These are phyloP conservation scores for Carcharodon carcharias DNA, from an alignment of 2,797 vertebrate genomes.

Conservation along the genomic window DNA sequence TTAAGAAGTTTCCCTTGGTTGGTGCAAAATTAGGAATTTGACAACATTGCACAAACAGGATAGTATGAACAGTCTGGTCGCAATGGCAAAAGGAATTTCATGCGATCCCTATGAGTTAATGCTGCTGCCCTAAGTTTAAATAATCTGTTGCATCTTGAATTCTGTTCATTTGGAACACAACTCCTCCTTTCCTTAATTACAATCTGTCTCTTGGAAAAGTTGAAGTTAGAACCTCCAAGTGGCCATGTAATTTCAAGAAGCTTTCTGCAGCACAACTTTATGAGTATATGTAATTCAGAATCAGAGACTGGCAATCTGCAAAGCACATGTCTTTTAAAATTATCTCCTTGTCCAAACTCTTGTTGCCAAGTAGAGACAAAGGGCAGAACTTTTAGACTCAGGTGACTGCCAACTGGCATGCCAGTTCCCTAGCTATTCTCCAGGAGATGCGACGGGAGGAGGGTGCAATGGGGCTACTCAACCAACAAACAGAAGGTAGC, in stretches of 20 bases:
- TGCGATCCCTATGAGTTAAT: neutral
- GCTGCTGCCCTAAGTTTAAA: neutral
- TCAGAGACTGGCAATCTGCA: neutral
- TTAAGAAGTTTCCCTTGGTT: too few species aligned
- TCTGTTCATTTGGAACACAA: neutral
- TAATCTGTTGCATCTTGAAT: neutral
- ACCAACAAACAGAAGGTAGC: too few species aligned
- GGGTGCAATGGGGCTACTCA: too few species aligned
- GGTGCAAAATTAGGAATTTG: too few species aligned
- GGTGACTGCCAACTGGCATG: too few species aligned
- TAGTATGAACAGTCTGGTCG: too few species aligned
- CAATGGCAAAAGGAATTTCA: too few species aligned
- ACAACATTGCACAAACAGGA: too few species aligned
- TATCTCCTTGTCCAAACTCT: neutral
- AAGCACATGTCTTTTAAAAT: neutral
- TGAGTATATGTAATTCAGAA: neutral
- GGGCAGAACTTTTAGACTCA: too few species aligned
- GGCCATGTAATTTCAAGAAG: neutral
- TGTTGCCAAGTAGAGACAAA: neutral
- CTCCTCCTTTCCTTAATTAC: neutral
- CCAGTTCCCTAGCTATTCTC: too few species aligned
- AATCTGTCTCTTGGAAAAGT: neutral
- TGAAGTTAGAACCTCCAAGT: neutral
- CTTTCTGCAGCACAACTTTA: neutral
- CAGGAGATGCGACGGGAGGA: too few species aligned